Conservation (phyloP, 2,797 vertebrate genomes). For the Todus mexicanus region DNA sequence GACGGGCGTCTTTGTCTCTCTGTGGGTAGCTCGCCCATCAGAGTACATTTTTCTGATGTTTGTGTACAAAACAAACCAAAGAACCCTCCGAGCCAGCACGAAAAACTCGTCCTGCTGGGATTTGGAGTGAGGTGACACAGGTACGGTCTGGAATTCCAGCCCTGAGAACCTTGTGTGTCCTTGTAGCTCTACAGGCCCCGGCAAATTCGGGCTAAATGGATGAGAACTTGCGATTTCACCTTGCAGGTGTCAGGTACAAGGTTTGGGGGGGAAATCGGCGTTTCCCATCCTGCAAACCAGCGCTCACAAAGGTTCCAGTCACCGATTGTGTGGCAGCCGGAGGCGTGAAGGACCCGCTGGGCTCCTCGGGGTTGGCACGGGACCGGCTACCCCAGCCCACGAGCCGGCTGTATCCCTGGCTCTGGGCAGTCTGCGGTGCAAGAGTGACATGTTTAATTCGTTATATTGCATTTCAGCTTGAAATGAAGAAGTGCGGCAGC, state of each 20-base stretch:
- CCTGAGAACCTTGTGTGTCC: accelerated
- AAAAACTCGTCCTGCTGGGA: not conserved
- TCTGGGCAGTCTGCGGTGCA: not conserved
- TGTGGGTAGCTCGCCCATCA: not conserved
- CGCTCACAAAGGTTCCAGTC: not conserved
- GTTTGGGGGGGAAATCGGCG: not conserved
- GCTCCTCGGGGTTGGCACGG: not conserved
- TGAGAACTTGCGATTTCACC: accelerated
- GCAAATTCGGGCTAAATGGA: accelerated
- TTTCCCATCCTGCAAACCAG: not conserved
- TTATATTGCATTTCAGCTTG: not conserved
- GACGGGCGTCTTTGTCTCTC: accelerated
- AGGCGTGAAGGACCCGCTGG: not conserved
- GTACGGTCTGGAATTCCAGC: not conserved
- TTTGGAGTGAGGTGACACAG: not conserved
- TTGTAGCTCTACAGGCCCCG: not conserved
- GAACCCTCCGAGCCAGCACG: not conserved
- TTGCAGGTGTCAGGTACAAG: accelerated
- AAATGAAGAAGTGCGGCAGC: not conserved
- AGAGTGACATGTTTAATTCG: not conserved
- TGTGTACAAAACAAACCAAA: not conserved
- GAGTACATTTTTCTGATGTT: not conserved
- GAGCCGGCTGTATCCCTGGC: not conserved
- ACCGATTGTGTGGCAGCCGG: not conserved
- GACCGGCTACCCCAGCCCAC: not conserved